Conservation (phyloP, 2,888 invertebrate genomes). For the Pyrochroa serraticornis region DNA sequence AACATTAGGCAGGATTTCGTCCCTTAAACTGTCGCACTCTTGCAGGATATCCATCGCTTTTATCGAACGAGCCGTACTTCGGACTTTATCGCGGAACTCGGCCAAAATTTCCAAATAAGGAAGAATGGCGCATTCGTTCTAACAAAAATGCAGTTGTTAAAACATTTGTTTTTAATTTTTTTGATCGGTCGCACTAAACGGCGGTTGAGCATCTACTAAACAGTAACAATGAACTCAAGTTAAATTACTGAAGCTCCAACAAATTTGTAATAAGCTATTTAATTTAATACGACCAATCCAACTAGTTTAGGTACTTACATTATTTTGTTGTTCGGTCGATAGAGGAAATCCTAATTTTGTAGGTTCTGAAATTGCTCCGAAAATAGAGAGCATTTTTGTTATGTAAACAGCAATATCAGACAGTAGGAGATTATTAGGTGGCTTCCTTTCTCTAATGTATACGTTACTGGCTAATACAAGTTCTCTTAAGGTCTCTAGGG, state of each 20-base stretch:
- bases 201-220: too few relatives aligned
- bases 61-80: conserved; percentile 68
- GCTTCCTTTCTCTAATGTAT: conserved; percentile 73
- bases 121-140: conserved; percentile 76
- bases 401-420: conserved; percentile 82
- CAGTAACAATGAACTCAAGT: too few relatives aligned
- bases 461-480: conserved; percentile 85
- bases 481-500: conserved; percentile 83
- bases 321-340: conserved; percentile 43
- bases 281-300: too few relatives aligned
- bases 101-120: conserved; percentile 88
- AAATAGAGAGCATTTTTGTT: conserved; percentile 77
- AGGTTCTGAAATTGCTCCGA: conserved; percentile 74
- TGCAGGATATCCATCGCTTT: conserved; percentile 75
- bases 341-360: conserved; percentile 78
- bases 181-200: not conserved
- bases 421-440: conserved; percentile 68
- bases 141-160: not conserved
- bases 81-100: conserved; percentile 81
- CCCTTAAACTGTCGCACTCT: conserved; percentile 88
- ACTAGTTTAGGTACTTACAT: conserved; percentile 56
- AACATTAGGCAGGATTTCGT: conserved; percentile 84
- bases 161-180: not conserved
- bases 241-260: too few relatives aligned
- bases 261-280: too few relatives aligned